Evolutionary conservation across 1,140 invertebrate species (phyloP).

Genomic region (Drosophila littoralis): DNA sequence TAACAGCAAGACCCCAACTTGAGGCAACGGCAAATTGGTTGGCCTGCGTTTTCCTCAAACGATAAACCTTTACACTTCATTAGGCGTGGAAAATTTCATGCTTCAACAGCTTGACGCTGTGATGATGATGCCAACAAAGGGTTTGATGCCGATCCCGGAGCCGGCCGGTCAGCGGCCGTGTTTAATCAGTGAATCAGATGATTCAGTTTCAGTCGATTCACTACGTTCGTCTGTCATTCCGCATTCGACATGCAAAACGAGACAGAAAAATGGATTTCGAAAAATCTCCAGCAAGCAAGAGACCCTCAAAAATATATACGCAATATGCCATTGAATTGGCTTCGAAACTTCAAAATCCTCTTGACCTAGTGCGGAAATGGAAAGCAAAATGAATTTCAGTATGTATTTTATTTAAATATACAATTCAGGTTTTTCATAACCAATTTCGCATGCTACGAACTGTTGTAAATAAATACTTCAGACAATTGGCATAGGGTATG

Average conservation of each 20-base stretch:
- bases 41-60: slow-evolving; percentile 56
- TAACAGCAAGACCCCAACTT: slow-evolving; percentile 1
- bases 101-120: slow-evolving; percentile 67
- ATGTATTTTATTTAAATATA: neutral
- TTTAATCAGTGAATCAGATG: slow-evolving; percentile 80
- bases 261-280: neutral
- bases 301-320: neutral
- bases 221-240: slow-evolving; percentile 60
- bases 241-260: slow-evolving; percentile 55
- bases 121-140: slow-evolving; percentile 56
- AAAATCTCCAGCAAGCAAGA: neutral
- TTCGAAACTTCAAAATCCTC: neutral
- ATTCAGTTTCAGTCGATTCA: slow-evolving; percentile 68
- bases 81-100: slow-evolving; percentile 78
- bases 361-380: neutral
- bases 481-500: slow-evolving; percentile 8
- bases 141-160: slow-evolving; percentile 50
- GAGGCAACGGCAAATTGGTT: slow-evolving; percentile 18
- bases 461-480: neutral
- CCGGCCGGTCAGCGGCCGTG: slow-evolving; percentile 35
- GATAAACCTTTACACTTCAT: slow-evolving; percentile 83
- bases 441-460: neutral
- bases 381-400: too few species aligned
- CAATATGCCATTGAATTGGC: neutral
- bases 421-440: neutral